Base-by-base conservation (phyloP, 2,797 vertebrate species). In the Esox lucius region DNA sequence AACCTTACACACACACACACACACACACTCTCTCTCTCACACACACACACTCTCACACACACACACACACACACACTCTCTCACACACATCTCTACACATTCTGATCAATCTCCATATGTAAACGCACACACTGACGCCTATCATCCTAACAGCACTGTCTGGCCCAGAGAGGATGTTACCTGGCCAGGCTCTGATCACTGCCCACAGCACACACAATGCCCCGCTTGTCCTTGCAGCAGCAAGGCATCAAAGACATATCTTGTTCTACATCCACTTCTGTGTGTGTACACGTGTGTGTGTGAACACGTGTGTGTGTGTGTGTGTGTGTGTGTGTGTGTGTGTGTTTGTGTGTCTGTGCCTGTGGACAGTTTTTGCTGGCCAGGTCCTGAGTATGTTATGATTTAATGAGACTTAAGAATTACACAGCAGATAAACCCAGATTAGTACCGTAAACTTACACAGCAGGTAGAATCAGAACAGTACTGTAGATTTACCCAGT, bases 211-310 rank as follows among this genome's bases (percentile, higher is more conserved):
- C 75, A 70, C 75, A 81, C 81, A 86, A 83, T 78, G 61, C 75
- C 17, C 19, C 48, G 42, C 72, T 72, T 83, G 76, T 88, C 73
- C 77, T 28, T 80, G 65, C 82, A 81, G 73, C 77, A 75, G 78
- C 77, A 64, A 75, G 19, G 71, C 72, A 78, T 85, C 73, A 83
- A 81, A 83, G 75, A 84, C 75, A 85, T 85, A 80, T 80, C 83
- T 86, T 83, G 77, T 85, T 80, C 79, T 33, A 71, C 70, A 71
- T 71, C 24, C 61, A 19, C 6, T 6, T 31, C 46, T 56, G 28
- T 64, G 15, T 62, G 68, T 73, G 59, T 73, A 16, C 66, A 24
- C 31, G 13, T 35, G 46, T 33, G 19, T 12, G 33, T 67, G 65
- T 67, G n/a, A n/a, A n/a, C n/a, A n/a, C n/a, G n/a, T n/a, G n/a